Percentiles rank a stretch among this genome's conserved stretches.
phyloP scores from a whole-genome alignment of 2,888 invertebrate genomes.

The Masnerella sp. region DNA sequence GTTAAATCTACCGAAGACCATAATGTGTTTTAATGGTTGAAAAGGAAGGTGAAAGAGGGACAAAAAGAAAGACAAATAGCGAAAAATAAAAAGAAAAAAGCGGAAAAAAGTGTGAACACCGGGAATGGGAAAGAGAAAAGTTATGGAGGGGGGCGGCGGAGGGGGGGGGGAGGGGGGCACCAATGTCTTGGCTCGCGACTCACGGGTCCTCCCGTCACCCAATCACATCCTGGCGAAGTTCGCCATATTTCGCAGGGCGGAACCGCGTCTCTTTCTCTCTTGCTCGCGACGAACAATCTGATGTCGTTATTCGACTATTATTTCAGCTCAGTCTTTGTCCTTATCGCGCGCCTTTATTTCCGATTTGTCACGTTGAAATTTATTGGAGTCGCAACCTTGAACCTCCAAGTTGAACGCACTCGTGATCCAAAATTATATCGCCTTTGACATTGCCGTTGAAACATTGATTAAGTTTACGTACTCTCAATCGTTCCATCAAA shows the following conservation, averaged over 20 bases:
- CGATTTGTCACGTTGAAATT: slow-evolving; percentile 19
- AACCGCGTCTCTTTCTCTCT: slow-evolving; percentile 68
- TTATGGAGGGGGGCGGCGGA: slow-evolving; percentile 67
- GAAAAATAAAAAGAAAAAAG: slow-evolving; percentile 21
- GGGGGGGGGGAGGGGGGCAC: slow-evolving; percentile 69
- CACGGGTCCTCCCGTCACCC: slow-evolving; percentile 77
- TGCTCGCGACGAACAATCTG: slow-evolving; percentile 64
- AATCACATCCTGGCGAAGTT: slow-evolving; percentile 76
- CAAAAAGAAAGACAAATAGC: slow-evolving; percentile 13
- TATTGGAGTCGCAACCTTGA: slow-evolving; percentile 26
- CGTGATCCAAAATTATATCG: slow-evolving; percentile 13
- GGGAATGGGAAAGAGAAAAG: slow-evolving; percentile 61
- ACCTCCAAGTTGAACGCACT: slow-evolving; percentile 21
- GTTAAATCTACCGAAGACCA: slow-evolving; percentile 21
- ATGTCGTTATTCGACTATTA: slow-evolving; percentile 70
- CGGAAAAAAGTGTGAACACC: slow-evolving; percentile 26
- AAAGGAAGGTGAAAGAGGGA: slow-evolving; percentile 35
- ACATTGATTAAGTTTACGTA: slow-evolving; percentile 12
- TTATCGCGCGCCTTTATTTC: slow-evolving; percentile 24
- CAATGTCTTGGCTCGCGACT: slow-evolving; percentile 76
- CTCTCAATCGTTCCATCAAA: background rate
- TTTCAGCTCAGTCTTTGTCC: slow-evolving; percentile 67
- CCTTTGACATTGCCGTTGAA: slow-evolving; percentile 19
- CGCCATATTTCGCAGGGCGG: slow-evolving; percentile 77
- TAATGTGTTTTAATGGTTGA: slow-evolving; percentile 24